phyloP scores from a whole-genome alignment of 2,888 invertebrate genomes.

The Thymelicus acteon region DNA sequence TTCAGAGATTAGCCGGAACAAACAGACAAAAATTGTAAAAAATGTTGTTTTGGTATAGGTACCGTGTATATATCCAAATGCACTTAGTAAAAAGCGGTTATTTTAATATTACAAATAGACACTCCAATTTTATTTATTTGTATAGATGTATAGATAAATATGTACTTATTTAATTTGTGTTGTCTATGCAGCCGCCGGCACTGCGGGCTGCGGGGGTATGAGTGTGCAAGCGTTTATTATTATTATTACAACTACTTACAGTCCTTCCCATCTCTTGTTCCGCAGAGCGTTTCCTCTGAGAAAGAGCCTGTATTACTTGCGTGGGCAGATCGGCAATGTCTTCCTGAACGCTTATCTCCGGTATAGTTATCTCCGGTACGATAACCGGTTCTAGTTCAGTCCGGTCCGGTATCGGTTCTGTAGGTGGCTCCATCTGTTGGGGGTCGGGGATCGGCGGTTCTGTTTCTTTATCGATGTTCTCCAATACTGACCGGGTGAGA shows the following conservation, averaged over 20 bases:
- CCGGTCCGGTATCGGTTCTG: background rate
- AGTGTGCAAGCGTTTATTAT: too few relatives aligned
- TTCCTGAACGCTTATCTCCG: constrained; percentile 16
- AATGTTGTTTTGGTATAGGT: too few relatives aligned
- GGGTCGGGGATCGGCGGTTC: constrained; percentile 7
- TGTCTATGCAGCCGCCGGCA: too few relatives aligned
- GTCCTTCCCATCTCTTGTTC: constrained; percentile 36
- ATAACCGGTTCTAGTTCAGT: background rate
- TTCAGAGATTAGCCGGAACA: too few relatives aligned
- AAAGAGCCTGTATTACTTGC: constrained; percentile 58
- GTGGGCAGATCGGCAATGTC: constrained; percentile 63
- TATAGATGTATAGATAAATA: too few relatives aligned
- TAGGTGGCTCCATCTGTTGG: background rate
- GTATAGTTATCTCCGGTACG: background rate
- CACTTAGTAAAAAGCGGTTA: too few relatives aligned
- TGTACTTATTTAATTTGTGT: too few relatives aligned
- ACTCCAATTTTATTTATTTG: too few relatives aligned
- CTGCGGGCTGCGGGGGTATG: too few relatives aligned
- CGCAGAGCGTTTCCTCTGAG: constrained; percentile 51
- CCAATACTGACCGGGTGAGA: constrained; percentile 18
- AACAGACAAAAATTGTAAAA: too few relatives aligned
- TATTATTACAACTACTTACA: constrained; percentile 37
- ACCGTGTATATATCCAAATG: too few relatives aligned
- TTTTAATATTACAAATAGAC: too few relatives aligned
- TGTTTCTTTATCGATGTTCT: constrained; percentile 36